These are phyloP conservation scores for Andrena bucephala DNA, from an alignment of 2,888 invertebrate species.

Conservation along the genomic window DNA sequence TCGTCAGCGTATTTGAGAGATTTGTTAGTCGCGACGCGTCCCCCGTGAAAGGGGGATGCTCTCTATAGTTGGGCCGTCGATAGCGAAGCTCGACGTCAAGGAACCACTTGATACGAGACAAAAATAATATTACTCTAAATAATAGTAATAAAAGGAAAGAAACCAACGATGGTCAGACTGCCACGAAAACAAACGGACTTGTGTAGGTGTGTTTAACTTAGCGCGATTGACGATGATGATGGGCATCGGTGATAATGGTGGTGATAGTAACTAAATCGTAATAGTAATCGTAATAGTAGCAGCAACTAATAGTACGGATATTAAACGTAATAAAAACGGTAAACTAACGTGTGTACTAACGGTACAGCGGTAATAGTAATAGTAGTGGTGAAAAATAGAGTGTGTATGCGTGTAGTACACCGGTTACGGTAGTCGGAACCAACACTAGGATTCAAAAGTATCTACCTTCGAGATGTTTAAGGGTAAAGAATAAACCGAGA, in stretches of 20 bases:
- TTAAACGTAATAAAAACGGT: conserved; percentile 61
- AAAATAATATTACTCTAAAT: conserved; percentile 40
- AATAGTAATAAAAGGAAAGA: conserved; percentile 19
- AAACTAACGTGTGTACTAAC: conserved; percentile 66
- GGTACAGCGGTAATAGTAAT: conserved; percentile 59
- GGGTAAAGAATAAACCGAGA: conserved; percentile 36
- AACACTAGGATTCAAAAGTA: conserved; percentile 36
- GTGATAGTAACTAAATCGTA: conserved; percentile 65
- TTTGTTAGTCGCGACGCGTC: conserved; percentile 43
- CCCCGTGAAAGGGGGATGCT: not conserved
- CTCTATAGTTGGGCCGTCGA: conserved; percentile 42
- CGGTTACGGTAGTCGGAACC: conserved; percentile 52
- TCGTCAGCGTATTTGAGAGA: conserved; percentile 83
- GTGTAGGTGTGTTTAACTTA: conserved; percentile 6
- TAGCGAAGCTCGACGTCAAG: conserved; percentile 57
- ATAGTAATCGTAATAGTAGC: conserved; percentile 66
- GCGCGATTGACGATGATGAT: conserved; percentile 27
- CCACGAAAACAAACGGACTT: conserved; percentile 77
- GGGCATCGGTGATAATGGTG: conserved; percentile 65
- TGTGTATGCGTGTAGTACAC: conserved; percentile 35
- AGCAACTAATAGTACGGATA: conserved; percentile 70
- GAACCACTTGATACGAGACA: conserved; percentile 61
- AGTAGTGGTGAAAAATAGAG: conserved; percentile 46
- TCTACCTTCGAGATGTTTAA: conserved; percentile 32
- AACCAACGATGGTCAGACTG: conserved; percentile 49